A percentile compares a stretch with the other conserved stretches of the same genome.
phyloP scores from a whole-genome alignment of 2,113 vertebrate species.

The Notiomystis cincta region DNA sequence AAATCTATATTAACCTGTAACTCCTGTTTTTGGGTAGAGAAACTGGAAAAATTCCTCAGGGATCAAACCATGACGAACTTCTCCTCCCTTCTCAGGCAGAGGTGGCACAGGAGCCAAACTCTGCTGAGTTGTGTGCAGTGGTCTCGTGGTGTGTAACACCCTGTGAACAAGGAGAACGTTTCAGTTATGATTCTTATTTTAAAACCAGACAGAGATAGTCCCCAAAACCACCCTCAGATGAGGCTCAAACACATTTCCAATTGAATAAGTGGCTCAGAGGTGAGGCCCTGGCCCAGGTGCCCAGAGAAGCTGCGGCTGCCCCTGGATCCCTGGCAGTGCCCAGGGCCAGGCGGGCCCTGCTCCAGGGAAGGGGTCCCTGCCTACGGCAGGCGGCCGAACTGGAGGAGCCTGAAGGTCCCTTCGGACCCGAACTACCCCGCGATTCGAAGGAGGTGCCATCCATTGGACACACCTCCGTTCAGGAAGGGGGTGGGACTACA shows the following conservation, averaged over 20 bases:
- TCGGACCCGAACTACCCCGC: rapidly evolving
- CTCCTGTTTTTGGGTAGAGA: conserved; percentile 96
- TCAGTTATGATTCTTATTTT: rapidly evolving
- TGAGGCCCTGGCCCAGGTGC: too few species aligned
- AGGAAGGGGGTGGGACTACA: background rate
- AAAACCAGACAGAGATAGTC: rapidly evolving
- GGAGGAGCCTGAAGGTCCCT: background rate
- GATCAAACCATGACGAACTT: conserved; percentile 88
- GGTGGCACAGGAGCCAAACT: conserved; percentile 83
- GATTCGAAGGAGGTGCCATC: rapidly evolving
- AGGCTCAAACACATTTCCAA: rapidly evolving
- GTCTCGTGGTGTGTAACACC: conserved; percentile 75
- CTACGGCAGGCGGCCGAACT: rapidly evolving
- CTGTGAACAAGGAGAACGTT: conserved; percentile 31
- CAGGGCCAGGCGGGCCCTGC: background rate
- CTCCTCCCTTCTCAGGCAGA: conserved; percentile 89
- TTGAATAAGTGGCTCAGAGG: rapidly evolving
- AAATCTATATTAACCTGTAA: conserved; percentile 79
- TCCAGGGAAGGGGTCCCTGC: background rate
- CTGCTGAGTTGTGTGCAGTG: conserved; percentile 81
- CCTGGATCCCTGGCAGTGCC: background rate
- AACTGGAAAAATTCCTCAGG: conserved; percentile 95
- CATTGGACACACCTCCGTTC: rapidly evolving
- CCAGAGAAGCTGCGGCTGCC: background rate
- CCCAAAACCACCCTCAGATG: rapidly evolving